These are phyloP conservation scores for Hydrolagus affinis DNA, from an alignment of 2,113 vertebrate species.

Conservation along the genomic window DNA sequence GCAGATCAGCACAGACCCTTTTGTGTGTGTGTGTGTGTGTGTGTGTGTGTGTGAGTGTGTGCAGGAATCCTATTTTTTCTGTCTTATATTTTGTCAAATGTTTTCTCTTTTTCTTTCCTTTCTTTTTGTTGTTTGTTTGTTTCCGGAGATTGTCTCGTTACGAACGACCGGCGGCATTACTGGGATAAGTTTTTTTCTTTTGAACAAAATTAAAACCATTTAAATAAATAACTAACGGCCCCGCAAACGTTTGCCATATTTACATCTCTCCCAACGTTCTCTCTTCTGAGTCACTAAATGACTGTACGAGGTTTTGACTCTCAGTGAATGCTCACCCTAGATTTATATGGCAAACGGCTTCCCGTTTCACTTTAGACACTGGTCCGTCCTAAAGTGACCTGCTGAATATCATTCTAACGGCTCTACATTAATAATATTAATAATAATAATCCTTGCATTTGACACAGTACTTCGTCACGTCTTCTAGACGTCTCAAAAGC, in stretches of 20 bases:
- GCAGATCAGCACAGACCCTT: conserved; percentile 25
- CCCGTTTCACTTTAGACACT: not conserved
- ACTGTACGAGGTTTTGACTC: not conserved
- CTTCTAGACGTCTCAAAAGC: too few relatives aligned
- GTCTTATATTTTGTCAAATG: not conserved
- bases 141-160: too few relatives aligned
- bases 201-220: too few relatives aligned
- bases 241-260: not conserved
- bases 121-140: too few relatives aligned
- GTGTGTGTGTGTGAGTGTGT: too few relatives aligned
- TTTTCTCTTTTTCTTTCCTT: conserved; percentile 14
- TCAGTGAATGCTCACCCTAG: not conserved
- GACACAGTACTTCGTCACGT: too few relatives aligned
- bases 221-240: too few relatives aligned
- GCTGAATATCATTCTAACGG: conserved; percentile 5
- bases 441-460: too few relatives aligned
- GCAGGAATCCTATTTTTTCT: conserved; percentile 23
- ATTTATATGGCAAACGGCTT: not conserved
- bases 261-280: not conserved
- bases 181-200: too few relatives aligned
- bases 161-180: too few relatives aligned
- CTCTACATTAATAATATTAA: too few relatives aligned
- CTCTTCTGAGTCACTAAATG: not conserved
- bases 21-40: too few relatives aligned
- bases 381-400: not conserved